Evolutionary conservation across 92 coral and sea anemone species (phyloP), one percentile per base, ranked within the genome.

Genomic region (Nematostella vectensis): DNA sequence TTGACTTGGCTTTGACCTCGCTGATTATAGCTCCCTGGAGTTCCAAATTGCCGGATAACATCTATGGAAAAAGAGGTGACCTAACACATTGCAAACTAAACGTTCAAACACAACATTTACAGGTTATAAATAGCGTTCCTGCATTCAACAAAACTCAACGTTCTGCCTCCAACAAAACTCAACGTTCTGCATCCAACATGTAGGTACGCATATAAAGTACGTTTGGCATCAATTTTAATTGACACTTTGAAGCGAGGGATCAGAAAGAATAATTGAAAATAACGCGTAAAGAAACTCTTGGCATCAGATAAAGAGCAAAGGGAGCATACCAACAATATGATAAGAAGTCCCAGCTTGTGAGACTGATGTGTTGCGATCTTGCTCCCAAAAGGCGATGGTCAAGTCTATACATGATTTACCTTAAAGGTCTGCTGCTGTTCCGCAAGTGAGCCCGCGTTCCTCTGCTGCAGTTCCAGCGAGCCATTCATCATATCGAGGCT

Each of bases 31-130:
- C 70, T 42, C 80, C 88, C 61, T 85, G 95, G 31, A 85, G 63
- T 17, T 85, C 95, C 31, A 85, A 51, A 62, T 85, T 85, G 58
- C 80, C 95, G 25, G 77, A 67, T 1, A 80, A 61, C 88, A 85
- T 85, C 95, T 85, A 60, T 22, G 40, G 64, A 11, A 17, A 55
- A 29, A 72, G 61, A 44, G 0, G 26, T 3, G 19, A 9, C 13
- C 1, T 3, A 40, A 19, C n/a, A 4, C n/a, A 57, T 30, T 28
- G 23, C 19, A 29, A 1, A 26, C n/a, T n/a, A n/a, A n/a, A n/a
- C n/a, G n/a, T 25, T 19, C 15, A 25, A 12, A 27, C 29, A 51
- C 27, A 15, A 21, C 39, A 27, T 52, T 17, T 17, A 38, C 30
- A 24, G 50, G 22, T 45, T 50, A 50, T 50, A 50, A n/a, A 31